phyloP scores from a whole-genome alignment of 2,113 vertebrate genomes.

The Callipepla squamata region DNA sequence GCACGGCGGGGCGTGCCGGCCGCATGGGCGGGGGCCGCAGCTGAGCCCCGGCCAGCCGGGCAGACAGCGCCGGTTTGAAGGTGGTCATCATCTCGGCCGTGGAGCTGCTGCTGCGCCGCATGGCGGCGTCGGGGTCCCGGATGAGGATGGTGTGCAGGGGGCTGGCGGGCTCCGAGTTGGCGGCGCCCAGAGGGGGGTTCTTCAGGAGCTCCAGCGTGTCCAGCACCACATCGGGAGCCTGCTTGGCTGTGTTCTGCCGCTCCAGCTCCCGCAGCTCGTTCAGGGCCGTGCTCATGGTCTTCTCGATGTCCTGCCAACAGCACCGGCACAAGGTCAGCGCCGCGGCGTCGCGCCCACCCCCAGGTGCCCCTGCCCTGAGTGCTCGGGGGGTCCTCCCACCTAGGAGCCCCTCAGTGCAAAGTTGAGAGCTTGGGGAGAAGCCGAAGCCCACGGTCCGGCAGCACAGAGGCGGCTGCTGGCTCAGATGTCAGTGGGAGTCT shows the following conservation, averaged over 20 bases:
- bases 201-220: constrained; percentile 97
- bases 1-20: constrained; percentile 83
- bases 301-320: constrained; percentile 91
- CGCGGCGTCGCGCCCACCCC: accelerated
- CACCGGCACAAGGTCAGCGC: not conserved
- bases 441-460: not conserved
- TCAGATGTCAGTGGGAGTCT: not conserved
- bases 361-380: accelerated
- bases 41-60: constrained; percentile 89
- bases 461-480: accelerated
- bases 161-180: constrained; percentile 92
- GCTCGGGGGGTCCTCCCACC: not conserved
- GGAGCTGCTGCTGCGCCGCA: constrained; percentile 94
- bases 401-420: not conserved
- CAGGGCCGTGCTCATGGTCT: constrained; percentile 96
- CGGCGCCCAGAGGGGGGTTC: constrained; percentile 79
- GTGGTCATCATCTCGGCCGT: constrained; percentile 96
- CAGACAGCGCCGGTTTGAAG: constrained; percentile 92
- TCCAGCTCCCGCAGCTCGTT: constrained; percentile 96
- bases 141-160: constrained; percentile 97
- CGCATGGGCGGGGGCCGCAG: constrained; percentile 90
- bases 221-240: constrained; percentile 95
- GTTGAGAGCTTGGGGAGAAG: not conserved
- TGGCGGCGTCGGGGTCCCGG: constrained; percentile 93
- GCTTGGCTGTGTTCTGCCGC: constrained; percentile 94